Evolutionary conservation across 2,797 vertebrate species (phyloP).

Genomic region (Dromococcyx pavoninus): DNA sequence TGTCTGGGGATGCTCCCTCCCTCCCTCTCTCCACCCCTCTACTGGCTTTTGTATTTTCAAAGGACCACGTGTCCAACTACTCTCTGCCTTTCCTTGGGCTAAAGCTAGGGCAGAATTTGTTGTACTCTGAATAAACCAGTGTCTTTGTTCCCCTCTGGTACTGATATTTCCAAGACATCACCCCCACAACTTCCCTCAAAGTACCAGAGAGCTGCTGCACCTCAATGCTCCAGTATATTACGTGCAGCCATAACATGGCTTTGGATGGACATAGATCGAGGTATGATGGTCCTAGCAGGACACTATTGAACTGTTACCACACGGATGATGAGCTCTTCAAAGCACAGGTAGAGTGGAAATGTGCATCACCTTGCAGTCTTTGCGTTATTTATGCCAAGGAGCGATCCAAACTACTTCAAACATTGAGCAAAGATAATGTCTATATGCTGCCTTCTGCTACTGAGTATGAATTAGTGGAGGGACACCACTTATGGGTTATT

Average conservation of each 20-base stretch:
- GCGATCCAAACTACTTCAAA: neutral
- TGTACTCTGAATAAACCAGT: neutral
- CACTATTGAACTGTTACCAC: neutral
- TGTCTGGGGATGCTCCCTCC: neutral
- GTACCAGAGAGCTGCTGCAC: neutral
- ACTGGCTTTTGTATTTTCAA: neutral
- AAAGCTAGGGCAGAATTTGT: neutral
- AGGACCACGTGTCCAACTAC: neutral
- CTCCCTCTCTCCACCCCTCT: neutral
- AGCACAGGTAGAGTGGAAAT: rapidly evolving
- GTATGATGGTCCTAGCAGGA: rapidly evolving
- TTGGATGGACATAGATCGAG: rapidly evolving
- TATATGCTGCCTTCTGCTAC: rapidly evolving
- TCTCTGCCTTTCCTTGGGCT: neutral
- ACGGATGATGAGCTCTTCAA: neutral
- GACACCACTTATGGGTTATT: neutral
- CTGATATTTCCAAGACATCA: neutral
- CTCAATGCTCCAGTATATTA: neutral
- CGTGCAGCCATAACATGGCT: neutral
- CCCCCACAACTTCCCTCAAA: rapidly evolving
- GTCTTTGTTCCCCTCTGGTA: neutral
- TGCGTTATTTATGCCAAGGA: neutral
- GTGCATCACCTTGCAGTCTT: rapidly evolving
- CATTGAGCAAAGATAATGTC: neutral
- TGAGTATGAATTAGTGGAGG: neutral